phyloP scores from a whole-genome alignment of 2,888 invertebrate genomes.

The Drosophila tripunctata region DNA sequence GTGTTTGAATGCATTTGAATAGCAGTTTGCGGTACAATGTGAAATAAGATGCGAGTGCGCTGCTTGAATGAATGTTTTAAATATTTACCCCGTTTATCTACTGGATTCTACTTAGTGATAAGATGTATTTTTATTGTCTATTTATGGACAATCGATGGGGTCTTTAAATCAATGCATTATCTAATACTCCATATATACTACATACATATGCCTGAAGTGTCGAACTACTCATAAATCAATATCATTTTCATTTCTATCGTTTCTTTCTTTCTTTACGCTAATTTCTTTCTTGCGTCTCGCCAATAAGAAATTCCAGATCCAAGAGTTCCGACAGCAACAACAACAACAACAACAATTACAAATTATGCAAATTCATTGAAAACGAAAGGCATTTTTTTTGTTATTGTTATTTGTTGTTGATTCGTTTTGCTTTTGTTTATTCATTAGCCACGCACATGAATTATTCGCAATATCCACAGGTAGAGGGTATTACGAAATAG shows the following conservation, averaged over 20 bases:
- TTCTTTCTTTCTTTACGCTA: conserved; percentile 17
- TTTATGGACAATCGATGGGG: conserved; percentile 35
- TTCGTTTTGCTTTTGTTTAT: conserved; percentile 51
- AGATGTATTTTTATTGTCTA: conserved; percentile 36
- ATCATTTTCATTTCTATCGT: conserved; percentile 1
- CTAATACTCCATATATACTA: conserved; percentile 18
- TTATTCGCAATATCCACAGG: conserved; percentile 17
- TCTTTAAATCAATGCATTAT: conserved; percentile 41
- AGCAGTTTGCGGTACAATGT: background rate
- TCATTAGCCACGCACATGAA: conserved; percentile 44
- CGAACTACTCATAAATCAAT: conserved; percentile 37
- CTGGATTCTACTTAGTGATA: conserved; percentile 34
- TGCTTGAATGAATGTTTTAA: conserved; percentile 26
- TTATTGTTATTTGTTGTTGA: conserved; percentile 20
- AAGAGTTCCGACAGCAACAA: conserved; percentile 11
- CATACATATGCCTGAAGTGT: no score
- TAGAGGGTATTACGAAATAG: conserved; percentile 19
- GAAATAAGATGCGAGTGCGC: conserved; percentile 3
- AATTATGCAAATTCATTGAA: conserved; percentile 74
- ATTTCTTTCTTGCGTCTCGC: conserved; percentile 36
- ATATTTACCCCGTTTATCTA: conserved; percentile 9
- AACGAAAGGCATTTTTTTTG: conserved; percentile 64
- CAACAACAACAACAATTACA: conserved; percentile 14
- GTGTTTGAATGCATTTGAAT: conserved; percentile 12
- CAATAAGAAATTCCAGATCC: conserved; percentile 26